Evolutionary conservation across 2,888 invertebrate species (phyloP).

Genomic region (Nemurella pictetii): DNA sequence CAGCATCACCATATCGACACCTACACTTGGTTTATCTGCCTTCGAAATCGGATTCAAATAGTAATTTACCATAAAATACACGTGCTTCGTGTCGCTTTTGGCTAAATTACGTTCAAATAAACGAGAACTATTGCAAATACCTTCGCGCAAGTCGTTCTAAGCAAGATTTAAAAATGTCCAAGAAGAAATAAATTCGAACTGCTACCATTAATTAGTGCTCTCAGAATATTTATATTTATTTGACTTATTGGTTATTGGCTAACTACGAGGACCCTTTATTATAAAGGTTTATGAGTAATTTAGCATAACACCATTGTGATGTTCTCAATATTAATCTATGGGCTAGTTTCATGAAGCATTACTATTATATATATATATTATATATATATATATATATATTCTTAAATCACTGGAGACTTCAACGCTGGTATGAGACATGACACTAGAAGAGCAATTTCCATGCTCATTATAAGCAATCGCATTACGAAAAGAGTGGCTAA

Average conservation of each 20-base stretch:
- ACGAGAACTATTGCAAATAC: neutral
- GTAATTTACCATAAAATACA: neutral
- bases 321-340: neutral
- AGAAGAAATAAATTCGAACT: neutral
- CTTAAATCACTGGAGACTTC: neutral
- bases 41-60: constrained; percentile 5
- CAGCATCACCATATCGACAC: neutral
- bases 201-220: neutral
- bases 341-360: neutral
- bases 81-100: neutral
- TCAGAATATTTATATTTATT: neutral
- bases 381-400: too few species aligned
- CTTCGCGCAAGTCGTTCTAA: neutral
- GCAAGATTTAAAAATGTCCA: neutral
- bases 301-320: neutral
- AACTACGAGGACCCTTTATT: neutral
- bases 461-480: neutral
- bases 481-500: neutral
- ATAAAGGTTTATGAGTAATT: neutral
- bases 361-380: too few species aligned
- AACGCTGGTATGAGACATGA: constrained; percentile 3
- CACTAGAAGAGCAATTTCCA: neutral
- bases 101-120: neutral
- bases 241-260: neutral
- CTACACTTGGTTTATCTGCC: neutral